Conservation (phyloP, 1,140 invertebrate species). For the Rhyzopertha dominica region DNA sequence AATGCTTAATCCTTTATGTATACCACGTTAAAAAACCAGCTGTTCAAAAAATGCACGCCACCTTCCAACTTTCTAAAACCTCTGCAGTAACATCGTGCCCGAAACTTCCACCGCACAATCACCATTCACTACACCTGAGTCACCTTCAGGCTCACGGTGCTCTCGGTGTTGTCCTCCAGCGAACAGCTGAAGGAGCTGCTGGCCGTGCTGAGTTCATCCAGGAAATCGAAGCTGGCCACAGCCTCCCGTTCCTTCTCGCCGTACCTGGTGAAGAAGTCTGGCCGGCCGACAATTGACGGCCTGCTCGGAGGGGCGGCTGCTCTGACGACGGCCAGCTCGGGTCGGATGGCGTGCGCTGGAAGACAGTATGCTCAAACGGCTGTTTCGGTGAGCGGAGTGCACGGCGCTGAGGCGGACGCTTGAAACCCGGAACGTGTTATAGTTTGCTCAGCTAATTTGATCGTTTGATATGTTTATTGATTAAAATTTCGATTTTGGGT, state of each 20-base stretch:
- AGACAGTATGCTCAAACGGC: conserved; percentile 36
- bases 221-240: conserved; percentile 72
- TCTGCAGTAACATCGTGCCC: too few species aligned
- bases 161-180: conserved; percentile 42
- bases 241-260: conserved; percentile 72
- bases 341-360: conserved; percentile 56
- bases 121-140: too few species aligned
- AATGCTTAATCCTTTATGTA: too few species aligned
- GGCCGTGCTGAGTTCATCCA: conserved; percentile 60
- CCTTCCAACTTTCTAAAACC: too few species aligned
- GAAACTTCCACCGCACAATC: too few species aligned
- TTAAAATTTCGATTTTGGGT: too few species aligned
- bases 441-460: conserved; percentile 37
- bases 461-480: too few species aligned
- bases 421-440: conserved; percentile 44
- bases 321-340: conserved; percentile 51
- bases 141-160: too few species aligned
- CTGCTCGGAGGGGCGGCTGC: conserved; percentile 40
- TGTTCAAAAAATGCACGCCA: too few species aligned
- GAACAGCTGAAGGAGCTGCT: conserved; percentile 48
- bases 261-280: conserved; percentile 70
- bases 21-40: too few species aligned
- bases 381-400: conserved; percentile 45
- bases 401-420: conserved; percentile 45
- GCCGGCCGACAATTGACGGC: conserved; percentile 66